Conservation (phyloP, 1,140 invertebrate genomes). For the Diabrotica undecimpunctata region DNA sequence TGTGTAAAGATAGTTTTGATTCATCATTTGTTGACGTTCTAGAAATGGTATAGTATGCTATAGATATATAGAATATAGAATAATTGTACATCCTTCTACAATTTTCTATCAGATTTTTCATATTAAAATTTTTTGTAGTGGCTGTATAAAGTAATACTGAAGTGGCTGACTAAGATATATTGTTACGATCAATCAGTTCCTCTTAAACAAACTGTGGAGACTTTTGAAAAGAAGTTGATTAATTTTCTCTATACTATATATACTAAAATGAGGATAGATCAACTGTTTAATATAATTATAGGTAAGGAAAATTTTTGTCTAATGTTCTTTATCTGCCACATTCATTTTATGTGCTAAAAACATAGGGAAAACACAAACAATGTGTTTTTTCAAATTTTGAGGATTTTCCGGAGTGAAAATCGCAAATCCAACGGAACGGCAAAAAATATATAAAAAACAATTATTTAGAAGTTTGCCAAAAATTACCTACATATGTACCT, state of each 20-base stretch:
- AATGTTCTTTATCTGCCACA: too few relatives aligned
- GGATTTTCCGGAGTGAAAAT: too few relatives aligned
- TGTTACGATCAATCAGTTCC: constrained; percentile 56
- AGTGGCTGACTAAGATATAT: constrained; percentile 79
- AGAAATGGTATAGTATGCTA: constrained; percentile 25
- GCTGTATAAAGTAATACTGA: constrained; percentile 77
- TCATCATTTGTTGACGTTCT: constrained; percentile 26
- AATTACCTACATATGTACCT: too few relatives aligned
- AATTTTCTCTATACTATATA: constrained; percentile 88
- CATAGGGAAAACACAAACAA: too few relatives aligned
- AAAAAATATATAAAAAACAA: too few relatives aligned
- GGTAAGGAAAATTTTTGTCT: constrained; percentile 50
- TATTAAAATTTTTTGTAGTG: constrained; percentile 53
- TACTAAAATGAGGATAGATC: constrained; percentile 81
- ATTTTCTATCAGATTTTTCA: too few relatives aligned
- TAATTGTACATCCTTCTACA: too few relatives aligned
- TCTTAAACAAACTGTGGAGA: constrained; percentile 57
- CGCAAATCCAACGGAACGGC: too few relatives aligned
- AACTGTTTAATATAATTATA: constrained; percentile 94
- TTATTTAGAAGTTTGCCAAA: too few relatives aligned
- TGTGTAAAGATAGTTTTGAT: constrained; percentile 32
- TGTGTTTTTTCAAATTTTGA: too few relatives aligned
- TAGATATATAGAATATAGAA: too few relatives aligned
- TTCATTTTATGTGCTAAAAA: too few relatives aligned
- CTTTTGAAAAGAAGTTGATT: constrained; percentile 74